Percentiles rank a stretch among this genome's conserved stretches.
Evolutionary conservation across 2,888 invertebrate genomes (phyloP).

Genomic region (Eledona agricola): DNA sequence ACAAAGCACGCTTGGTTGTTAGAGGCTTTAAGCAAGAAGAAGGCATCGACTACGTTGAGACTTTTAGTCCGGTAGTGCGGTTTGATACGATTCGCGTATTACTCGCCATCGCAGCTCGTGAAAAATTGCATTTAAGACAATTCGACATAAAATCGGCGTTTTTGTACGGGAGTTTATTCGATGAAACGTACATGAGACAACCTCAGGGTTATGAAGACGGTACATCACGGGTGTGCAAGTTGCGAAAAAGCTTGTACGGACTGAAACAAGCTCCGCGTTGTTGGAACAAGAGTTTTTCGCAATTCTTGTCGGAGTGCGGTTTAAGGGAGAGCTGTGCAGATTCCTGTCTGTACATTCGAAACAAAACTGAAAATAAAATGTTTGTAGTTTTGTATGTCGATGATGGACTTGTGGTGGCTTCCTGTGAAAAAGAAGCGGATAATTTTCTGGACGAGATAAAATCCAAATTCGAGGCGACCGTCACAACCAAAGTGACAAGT

Average conservation of each 20-base stretch:
- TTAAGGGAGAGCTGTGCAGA: slow-evolving; percentile 48
- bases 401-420: too few species aligned
- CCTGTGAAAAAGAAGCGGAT: too few species aligned
- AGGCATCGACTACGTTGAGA: slow-evolving; percentile 14
- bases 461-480: too few species aligned
- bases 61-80: slow-evolving; percentile 15
- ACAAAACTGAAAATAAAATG: too few species aligned
- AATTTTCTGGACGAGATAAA: too few species aligned
- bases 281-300: slow-evolving; percentile 52
- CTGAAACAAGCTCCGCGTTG: slow-evolving; percentile 55
- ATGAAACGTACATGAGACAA: slow-evolving; percentile 37
- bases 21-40: slow-evolving; percentile 4
- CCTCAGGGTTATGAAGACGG: slow-evolving; percentile 52
- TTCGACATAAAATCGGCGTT: slow-evolving; percentile 20
- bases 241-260: slow-evolving; percentile 54
- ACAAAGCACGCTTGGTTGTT: slow-evolving; percentile 14
- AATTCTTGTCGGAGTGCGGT: slow-evolving; percentile 44
- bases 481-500: too few species aligned
- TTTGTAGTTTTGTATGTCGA: too few species aligned
- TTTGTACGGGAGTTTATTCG: slow-evolving; percentile 4
- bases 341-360: slow-evolving; percentile 53
- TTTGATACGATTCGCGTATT: slow-evolving; percentile 8
- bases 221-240: slow-evolving; percentile 47
- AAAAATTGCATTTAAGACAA: slow-evolving; percentile 5
- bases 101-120: not conserved